Evolutionary conservation across 2,888 invertebrate species (phyloP), one percentile per base, ranked within the genome.

Genomic region (Melinaea marsaeus): DNA sequence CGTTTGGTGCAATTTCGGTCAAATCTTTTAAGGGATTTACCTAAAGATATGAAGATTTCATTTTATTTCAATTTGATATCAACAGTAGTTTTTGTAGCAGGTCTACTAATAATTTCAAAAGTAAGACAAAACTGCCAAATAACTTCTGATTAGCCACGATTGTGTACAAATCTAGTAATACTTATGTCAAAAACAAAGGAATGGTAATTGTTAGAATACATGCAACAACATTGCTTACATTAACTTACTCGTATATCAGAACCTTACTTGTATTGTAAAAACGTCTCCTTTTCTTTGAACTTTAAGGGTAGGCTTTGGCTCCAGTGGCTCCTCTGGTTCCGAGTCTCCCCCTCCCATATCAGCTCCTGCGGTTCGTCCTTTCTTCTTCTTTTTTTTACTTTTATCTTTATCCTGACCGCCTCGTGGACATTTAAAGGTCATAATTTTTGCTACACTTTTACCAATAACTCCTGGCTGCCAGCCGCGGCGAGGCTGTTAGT

Each of bases 11-110:
- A 54, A 94, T 81, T 33, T 90, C 88, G 1, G 88, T 86, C 0
- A 93, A 84, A 72, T 94, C 92, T 80, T 94, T 94, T 2, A 94
- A 77, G 0, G 94, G 94, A 62, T 94, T 92, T 75, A 95, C 92
- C 73, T 90, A 34, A 42, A 9, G 1, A 42, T 9, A 42, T 9
- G 9, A 3, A 42, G 2, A 42, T 42, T 9, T 42, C 7, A 42
- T 42, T 42, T 9, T 9, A 9, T 3, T 42, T 9, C 0, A 42
- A 42, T 9, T 9, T 42, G 42, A 6, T 42, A 2, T 42, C 3
- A 42, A 42, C 7, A 9, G 2, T 42, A 9, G 42, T 4, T 37
- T 37, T 37, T 37, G 22, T 22, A 22, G 22, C 22, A 22, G 22
- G 0, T 22, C 1, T 22, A 22, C 0, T 0, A 60, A 63, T 7